phyloP scores from a whole-genome alignment of 2,888 invertebrate species.

The Philaethria dido region DNA sequence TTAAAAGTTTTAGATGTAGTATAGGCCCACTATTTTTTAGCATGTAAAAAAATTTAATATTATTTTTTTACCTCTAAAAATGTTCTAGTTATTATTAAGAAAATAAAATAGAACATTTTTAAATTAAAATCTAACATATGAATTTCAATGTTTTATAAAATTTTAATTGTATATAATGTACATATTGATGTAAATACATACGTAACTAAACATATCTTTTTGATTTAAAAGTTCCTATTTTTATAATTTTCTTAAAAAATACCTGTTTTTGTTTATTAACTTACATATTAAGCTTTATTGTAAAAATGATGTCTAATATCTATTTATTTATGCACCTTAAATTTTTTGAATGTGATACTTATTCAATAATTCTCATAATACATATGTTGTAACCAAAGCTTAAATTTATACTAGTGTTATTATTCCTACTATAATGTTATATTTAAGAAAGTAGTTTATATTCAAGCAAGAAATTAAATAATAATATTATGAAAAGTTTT shows the following conservation, averaged over 20 bases:
- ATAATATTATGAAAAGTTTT: neutral
- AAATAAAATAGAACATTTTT: neutral
- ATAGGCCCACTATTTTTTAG: neutral
- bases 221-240: constrained; percentile 35
- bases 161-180: constrained; percentile 33
- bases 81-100: neutral
- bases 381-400: neutral
- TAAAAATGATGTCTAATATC: neutral
- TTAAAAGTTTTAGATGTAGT: constrained; percentile 3
- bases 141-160: constrained; percentile 5
- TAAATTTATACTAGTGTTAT: constrained; percentile 9
- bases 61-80: constrained; percentile 7
- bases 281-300: neutral
- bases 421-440: constrained; percentile 5
- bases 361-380: constrained; percentile 8
- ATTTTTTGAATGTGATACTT: neutral
- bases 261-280: neutral
- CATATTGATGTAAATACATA: constrained; percentile 35
- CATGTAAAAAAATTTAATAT: neutral
- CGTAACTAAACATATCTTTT: constrained; percentile 34
- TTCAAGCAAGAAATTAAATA: constrained; percentile 13
- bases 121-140: neutral
- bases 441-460: constrained; percentile 20
- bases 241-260: neutral
- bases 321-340: neutral